Percentiles rank a stretch among this genome's conserved stretches.
phyloP scores from a whole-genome alignment of 2,113 vertebrate species.

The Crocuta crocuta region DNA sequence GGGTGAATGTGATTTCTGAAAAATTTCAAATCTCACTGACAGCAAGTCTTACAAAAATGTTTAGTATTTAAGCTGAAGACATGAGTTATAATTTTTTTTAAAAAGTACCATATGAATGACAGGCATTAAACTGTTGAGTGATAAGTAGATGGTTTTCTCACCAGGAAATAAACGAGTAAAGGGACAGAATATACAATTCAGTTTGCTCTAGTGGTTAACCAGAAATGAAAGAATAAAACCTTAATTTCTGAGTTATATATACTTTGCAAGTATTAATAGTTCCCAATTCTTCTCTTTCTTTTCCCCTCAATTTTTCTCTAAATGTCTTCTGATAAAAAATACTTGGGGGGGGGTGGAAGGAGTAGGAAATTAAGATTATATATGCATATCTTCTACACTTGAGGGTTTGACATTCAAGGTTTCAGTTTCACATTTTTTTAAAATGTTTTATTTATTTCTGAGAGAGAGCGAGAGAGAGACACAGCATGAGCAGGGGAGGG shows the following conservation, averaged over 20 bases:
- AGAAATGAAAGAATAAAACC: conserved; percentile 25
- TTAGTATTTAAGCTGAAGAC: not conserved
- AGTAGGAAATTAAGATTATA: not conserved
- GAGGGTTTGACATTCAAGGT: not conserved
- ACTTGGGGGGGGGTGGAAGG: not conserved
- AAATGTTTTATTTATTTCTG: no score
- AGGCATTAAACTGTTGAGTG: not conserved
- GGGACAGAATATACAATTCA: not conserved
- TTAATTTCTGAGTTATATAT: not conserved
- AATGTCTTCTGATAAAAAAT: not conserved
- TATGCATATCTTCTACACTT: not conserved
- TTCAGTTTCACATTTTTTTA: not conserved
- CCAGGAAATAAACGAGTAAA: not conserved
- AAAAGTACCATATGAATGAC: not conserved
- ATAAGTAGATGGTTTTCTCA: not conserved
- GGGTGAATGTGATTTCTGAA: not conserved
- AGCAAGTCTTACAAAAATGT: not conserved
- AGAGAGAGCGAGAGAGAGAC: no score
- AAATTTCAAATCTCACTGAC: not conserved
- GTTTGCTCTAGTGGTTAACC: not conserved
- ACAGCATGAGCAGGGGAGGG: no score
- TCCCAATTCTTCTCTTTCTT: not conserved
- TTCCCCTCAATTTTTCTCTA: not conserved
- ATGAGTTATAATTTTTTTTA: not conserved
- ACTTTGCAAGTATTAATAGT: not conserved